A percentile compares a stretch with the other conserved stretches of the same genome.
phyloP scores from a whole-genome alignment of 2,113 vertebrate species.

The Lycaon pictus region DNA sequence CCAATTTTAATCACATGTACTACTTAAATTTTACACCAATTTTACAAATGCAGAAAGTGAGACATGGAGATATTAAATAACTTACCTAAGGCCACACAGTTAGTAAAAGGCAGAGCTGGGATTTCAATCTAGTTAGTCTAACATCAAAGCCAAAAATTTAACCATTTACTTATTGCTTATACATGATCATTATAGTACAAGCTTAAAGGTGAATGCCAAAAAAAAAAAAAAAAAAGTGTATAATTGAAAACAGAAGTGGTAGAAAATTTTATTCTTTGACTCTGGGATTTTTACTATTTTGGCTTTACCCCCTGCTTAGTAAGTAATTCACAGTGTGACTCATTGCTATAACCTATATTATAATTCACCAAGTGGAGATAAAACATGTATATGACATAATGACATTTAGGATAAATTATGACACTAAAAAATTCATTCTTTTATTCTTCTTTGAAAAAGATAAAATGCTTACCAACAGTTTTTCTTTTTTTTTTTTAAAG shows the following conservation, averaged over 20 bases:
- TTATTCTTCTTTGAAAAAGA: constrained; percentile 32
- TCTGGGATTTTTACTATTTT: constrained; percentile 50
- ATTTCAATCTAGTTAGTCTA: not conserved
- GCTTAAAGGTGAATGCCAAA: not conserved
- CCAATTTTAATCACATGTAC: not conserved
- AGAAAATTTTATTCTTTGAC: constrained; percentile 19
- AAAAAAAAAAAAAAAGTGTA: not conserved
- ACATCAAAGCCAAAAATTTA: not conserved
- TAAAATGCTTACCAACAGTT: not conserved
- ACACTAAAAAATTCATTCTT: not conserved
- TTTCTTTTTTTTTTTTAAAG: not conserved
- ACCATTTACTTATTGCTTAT: not conserved
- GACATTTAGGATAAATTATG: not conserved
- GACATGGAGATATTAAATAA: not conserved
- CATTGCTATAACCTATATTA: not conserved
- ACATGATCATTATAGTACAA: not conserved
- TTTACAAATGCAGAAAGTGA: not conserved
- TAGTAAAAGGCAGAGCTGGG: not conserved
- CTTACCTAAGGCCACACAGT: not conserved
- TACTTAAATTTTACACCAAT: not conserved
- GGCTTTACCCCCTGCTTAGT: not conserved
- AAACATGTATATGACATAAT: not conserved
- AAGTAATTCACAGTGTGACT: not conserved
- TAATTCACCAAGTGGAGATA: not conserved
- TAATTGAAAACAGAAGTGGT: not conserved